Percentiles rank a stretch among this genome's conserved stretches.
Evolutionary conservation across 1,140 invertebrate species (phyloP).

Genomic region (Galendromus occidentalis): DNA sequence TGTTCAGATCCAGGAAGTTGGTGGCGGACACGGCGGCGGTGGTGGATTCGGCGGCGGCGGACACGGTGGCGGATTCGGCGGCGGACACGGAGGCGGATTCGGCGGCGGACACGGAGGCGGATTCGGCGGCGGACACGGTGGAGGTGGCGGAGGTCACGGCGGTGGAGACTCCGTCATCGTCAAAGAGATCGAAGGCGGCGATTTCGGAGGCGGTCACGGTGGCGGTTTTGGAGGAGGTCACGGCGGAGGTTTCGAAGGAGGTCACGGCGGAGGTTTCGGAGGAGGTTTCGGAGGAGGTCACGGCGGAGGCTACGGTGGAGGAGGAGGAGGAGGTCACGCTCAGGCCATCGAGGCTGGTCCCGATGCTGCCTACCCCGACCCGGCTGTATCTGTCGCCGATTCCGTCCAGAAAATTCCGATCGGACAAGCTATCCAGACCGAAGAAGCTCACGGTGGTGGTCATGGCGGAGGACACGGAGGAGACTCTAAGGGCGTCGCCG

Average conservation of each 20-base stretch:
- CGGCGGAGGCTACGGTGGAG: not conserved
- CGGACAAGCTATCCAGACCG: not conserved
- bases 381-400: not conserved
- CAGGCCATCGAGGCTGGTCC: not conserved
- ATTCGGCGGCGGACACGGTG: not conserved
- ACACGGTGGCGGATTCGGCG: not conserved
- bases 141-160: not conserved
- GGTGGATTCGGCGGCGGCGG: not conserved
- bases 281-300: not conserved
- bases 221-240: too few relatives aligned
- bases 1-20: not conserved
- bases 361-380: not conserved
- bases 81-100: not conserved
- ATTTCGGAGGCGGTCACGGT: not conserved
- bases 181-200: not conserved
- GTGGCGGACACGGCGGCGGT: not conserved
- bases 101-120: not conserved
- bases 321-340: not conserved
- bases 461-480: not conserved
- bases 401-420: not conserved
- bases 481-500: not conserved
- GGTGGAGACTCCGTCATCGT: conserved; percentile 1
- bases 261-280: not conserved
- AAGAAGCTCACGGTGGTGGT: not conserved
- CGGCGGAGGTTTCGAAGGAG: not conserved